phyloP scores from a whole-genome alignment of 2,113 vertebrate species.

The Callaeas wilsoni region DNA sequence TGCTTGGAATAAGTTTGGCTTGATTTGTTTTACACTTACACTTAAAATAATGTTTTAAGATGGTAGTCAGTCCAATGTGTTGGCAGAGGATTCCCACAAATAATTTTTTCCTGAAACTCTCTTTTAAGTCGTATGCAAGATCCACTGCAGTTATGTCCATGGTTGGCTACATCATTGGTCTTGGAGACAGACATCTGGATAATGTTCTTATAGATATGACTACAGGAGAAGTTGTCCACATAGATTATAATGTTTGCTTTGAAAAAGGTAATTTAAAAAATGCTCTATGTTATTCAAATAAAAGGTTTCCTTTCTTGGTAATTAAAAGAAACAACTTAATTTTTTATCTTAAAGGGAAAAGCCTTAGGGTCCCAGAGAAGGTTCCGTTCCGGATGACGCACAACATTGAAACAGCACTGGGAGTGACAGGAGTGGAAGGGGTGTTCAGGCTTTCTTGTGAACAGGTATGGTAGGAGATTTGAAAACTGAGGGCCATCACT shows the following conservation, averaged over 20 bases:
- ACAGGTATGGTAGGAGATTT: conserved; percentile 74
- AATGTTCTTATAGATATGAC: conserved; percentile 99
- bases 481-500: neutral
- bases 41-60: conserved; percentile 26
- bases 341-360: conserved; percentile 84
- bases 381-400: conserved; percentile 99
- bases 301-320: neutral
- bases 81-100: conserved; percentile 54
- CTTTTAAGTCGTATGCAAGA: conserved; percentile 88
- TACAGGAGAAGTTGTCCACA: conserved; percentile 97
- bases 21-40: conserved; percentile 15
- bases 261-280: conserved; percentile 87
- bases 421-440: conserved; percentile 95
- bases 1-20: neutral
- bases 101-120: conserved; percentile 63
- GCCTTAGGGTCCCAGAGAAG: conserved; percentile 95
- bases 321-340: conserved; percentile 38
- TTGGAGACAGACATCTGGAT: conserved; percentile 97
- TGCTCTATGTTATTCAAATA: conserved; percentile 44
- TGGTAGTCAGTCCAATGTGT: conserved; percentile 38
- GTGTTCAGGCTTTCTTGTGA: conserved; percentile 98
- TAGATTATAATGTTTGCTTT: conserved; percentile 99
- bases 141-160: conserved; percentile 99
- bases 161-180: conserved; percentile 98
- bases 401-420: conserved; percentile 94